Conservation (phyloP, 2,888 invertebrate genomes). For the Phania funesta region DNA sequence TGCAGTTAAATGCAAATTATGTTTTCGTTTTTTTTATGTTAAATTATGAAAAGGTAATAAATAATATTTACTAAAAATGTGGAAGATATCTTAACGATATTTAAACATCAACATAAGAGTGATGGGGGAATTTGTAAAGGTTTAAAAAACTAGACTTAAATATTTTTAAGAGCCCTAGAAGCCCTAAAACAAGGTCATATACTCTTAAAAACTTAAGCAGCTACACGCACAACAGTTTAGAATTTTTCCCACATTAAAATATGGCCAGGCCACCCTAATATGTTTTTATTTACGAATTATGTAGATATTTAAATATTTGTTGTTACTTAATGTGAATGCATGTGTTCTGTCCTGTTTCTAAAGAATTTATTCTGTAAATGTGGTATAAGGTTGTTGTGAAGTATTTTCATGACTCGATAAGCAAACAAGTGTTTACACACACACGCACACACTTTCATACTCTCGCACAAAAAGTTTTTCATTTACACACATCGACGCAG, state of each 20-base stretch:
- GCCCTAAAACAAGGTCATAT: background rate
- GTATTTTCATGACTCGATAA: slow-evolving; percentile 37
- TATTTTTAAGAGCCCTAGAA: background rate
- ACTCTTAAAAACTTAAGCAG: too few relatives aligned
- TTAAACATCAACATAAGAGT: background rate
- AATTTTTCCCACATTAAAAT: too few relatives aligned
- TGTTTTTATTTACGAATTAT: background rate
- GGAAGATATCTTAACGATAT: background rate
- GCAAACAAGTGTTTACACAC: background rate
- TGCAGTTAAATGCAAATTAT: slow-evolving; percentile 74
- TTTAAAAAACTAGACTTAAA: background rate
- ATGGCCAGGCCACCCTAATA: background rate
- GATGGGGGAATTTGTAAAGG: background rate
- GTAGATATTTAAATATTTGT: background rate
- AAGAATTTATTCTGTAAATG: slow-evolving; percentile 33
- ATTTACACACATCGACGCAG: too few relatives aligned
- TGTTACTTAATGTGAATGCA: slow-evolving; percentile 1
- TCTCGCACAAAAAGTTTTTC: too few relatives aligned
- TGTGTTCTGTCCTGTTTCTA: background rate
- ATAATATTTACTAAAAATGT: slow-evolving; percentile 18
- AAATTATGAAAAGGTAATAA: slow-evolving; percentile 43
- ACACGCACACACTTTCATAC: background rate
- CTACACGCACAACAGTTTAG: too few relatives aligned
- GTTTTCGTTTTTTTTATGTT: background rate
- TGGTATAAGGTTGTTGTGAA: slow-evolving; percentile 36